A percentile compares a stretch with the other conserved stretches of the same genome.
These are phyloP conservation scores for Agrilus cyanescens DNA, from an alignment of 2,888 invertebrate species.

Conservation along the genomic window DNA sequence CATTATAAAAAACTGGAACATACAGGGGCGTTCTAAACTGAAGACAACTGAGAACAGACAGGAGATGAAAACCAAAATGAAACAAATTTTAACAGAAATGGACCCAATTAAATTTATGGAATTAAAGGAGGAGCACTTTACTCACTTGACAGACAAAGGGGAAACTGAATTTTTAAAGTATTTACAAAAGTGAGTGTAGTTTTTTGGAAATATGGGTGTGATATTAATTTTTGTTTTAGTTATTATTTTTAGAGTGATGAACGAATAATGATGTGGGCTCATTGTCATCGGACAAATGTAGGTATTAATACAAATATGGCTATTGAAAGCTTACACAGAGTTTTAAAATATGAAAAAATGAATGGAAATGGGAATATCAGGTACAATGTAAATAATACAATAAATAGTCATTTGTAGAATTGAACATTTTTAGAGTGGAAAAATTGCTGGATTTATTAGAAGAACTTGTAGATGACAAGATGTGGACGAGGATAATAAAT, in stretches of 20 bases:
- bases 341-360: conserved; percentile 13
- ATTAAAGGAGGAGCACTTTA: conserved; percentile 10
- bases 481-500: conserved; percentile 14
- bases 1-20: conserved; percentile 17
- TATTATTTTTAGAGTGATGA: conserved; percentile 15
- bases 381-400: conserved; percentile 6
- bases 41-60: conserved; percentile 7
- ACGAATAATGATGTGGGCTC: conserved; percentile 15
- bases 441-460: conserved; percentile 10
- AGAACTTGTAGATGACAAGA: conserved; percentile 12
- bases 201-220: neutral
- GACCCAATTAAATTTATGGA: conserved; percentile 10
- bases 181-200: conserved; percentile 10
- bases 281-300: conserved; percentile 14
- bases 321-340: conserved; percentile 15
- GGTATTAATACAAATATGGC: conserved; percentile 18
- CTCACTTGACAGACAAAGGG: conserved; percentile 12
- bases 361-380: conserved; percentile 8
- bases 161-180: conserved; percentile 15
- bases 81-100: conserved; percentile 13
- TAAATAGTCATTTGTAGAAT: neutral
- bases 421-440: neutral
- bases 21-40: conserved; percentile 13
- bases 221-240: conserved; percentile 8
- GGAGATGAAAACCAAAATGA: conserved; percentile 12